Percentiles rank a stretch among this genome's conserved stretches.
Evolutionary conservation across 2,888 invertebrate species (phyloP).

Genomic region (Piscicola geometra): DNA sequence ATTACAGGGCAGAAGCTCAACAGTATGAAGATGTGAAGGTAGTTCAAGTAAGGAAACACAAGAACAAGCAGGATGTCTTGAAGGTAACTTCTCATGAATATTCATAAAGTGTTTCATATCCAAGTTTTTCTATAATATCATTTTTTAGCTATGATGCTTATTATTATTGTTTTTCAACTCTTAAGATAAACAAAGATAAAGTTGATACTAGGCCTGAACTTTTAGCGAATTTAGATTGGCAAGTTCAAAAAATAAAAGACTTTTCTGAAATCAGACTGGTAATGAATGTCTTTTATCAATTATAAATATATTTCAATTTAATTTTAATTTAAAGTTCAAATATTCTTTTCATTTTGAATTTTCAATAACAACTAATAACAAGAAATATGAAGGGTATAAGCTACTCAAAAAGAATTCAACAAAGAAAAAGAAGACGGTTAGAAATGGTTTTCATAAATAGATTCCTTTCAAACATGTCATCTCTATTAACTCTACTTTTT

Average conservation of each 20-base stretch:
- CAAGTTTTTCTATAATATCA: too few relatives aligned
- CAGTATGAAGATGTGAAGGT: conserved; percentile 2
- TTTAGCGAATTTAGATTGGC: background rate
- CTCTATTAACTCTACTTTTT: background rate
- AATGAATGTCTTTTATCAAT: background rate
- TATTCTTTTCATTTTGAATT: background rate
- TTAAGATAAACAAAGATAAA: background rate
- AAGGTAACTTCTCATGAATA: background rate
- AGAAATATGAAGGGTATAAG: conserved; percentile 5
- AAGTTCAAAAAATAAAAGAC: background rate
- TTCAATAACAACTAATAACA: background rate
- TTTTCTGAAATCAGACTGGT: background rate
- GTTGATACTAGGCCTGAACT: background rate
- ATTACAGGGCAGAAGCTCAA: conserved; percentile 1
- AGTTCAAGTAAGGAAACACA: background rate
- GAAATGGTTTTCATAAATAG: background rate
- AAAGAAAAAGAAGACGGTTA: background rate
- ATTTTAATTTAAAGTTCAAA: background rate
- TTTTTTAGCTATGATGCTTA: background rate
- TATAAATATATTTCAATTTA: background rate
- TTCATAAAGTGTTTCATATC: background rate
- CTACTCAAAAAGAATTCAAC: background rate
- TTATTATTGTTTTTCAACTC: background rate
- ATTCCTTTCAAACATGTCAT: background rate
- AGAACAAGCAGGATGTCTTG: background rate